Conservation (phyloP, 2,888 invertebrate genomes). For the Nasonia oneida region DNA sequence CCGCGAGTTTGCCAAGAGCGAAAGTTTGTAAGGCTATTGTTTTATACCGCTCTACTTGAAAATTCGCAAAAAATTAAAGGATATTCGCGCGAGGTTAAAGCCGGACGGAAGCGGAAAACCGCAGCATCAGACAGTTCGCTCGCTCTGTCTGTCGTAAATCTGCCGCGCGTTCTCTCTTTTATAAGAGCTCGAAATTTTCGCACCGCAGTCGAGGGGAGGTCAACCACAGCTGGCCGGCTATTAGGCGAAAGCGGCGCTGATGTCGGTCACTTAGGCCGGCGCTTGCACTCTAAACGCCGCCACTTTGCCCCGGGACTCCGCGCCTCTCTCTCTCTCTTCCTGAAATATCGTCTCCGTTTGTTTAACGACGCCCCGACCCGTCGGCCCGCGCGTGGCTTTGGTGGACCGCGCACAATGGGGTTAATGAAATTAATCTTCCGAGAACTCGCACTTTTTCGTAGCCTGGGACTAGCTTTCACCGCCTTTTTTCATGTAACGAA, state of each 20-base stretch:
- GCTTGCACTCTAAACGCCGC: conserved; percentile 59
- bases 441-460: neutral
- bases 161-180: neutral
- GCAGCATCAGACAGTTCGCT: neutral
- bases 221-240: conserved; percentile 42
- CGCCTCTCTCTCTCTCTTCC: neutral
- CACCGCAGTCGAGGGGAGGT: neutral
- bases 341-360: conserved; percentile 57
- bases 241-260: conserved; percentile 57
- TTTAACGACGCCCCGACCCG: conserved; percentile 40
- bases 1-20: neutral
- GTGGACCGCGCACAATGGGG: conserved; percentile 44
- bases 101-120: neutral
- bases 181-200: conserved; percentile 30
- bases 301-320: conserved; percentile 46
- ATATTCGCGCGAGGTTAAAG: neutral
- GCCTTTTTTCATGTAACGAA: neutral
- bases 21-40: neutral
- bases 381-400: neutral
- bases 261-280: conserved; percentile 60
- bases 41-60: neutral
- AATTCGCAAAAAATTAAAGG: neutral
- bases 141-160: neutral
- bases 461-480: neutral
- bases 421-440: conserved; percentile 58